Evolutionary conservation across 2,797 vertebrate species (phyloP), one percentile per base, ranked within the genome.

Genomic region (Cryptoblepharus egeriae): DNA sequence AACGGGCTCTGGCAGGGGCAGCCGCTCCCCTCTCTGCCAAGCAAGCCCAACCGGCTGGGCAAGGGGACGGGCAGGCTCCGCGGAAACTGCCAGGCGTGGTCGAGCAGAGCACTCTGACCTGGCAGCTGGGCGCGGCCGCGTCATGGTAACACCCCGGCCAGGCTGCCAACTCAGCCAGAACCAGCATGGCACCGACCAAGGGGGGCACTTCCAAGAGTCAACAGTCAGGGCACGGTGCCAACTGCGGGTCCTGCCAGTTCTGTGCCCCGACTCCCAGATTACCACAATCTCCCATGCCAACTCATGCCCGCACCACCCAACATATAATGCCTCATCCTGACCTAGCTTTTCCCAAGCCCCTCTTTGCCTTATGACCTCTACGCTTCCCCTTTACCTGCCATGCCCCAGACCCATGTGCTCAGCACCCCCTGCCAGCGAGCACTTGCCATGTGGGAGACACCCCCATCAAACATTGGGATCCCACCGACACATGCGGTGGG

Each of bases 31-130:
- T 93, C 92, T 90, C 92, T 92, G 94, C 93, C 81, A 83, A 95
- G 94, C 95, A 94, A 92, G 95, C 92, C 93, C 76, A 88, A 95
- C 95, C 94, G 93, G 95, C 94, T 90, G 45, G 90, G 92, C 95
- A 89, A 89, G 95, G 90, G 91, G 92, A 88, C 88, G 90, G 8
- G 87, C 83, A 87, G 87, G 84, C 88, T 82, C 89, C 89, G 88
- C 87, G 86, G 90, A 87, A 88, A 89, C 88, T 57, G 81, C 88
- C 81, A 91, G 79, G 79, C 61, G 24, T 9, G 20, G 79, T 30
- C 45, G 55, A 7, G 49, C 10, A 71, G 80, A 75, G 71, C 71
- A 75, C 35, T 67, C 71, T 75, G 80, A 81, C 80, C 79, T 24
- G 7, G 49, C 10, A 75, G 49, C 5, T 67, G 80, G 80, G 80